A percentile compares a stretch with the other conserved stretches of the same genome.
These are phyloP conservation scores for Perizoma flavofasciatum DNA, from an alignment of 2,888 invertebrate genomes.

Conservation along the genomic window DNA sequence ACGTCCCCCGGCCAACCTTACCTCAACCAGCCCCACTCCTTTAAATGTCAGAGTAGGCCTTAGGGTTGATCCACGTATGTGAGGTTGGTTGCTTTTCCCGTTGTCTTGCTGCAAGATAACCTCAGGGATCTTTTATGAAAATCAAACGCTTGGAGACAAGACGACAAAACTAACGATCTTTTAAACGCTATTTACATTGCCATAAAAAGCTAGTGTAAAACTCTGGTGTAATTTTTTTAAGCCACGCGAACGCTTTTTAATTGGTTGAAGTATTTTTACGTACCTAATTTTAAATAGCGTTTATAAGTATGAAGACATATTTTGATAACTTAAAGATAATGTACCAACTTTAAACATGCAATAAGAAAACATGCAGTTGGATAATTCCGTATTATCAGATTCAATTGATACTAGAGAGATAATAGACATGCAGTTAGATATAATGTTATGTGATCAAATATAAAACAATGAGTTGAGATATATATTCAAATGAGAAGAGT, in stretches of 20 bases:
- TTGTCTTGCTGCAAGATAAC: slow-evolving; percentile 18
- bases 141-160: slow-evolving; percentile 11
- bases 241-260: too few relatives aligned
- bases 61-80: too few relatives aligned
- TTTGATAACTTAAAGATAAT: slow-evolving; percentile 13
- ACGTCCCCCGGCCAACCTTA: slow-evolving; percentile 14
- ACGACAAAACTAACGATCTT: slow-evolving; percentile 1
- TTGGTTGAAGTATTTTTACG: too few relatives aligned
- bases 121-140: slow-evolving; percentile 18
- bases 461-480: slow-evolving; percentile 10
- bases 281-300: too few relatives aligned
- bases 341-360: slow-evolving; percentile 17
- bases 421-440: slow-evolving; percentile 12
- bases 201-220: too few relatives aligned
- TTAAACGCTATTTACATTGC: too few relatives aligned
- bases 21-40: slow-evolving; percentile 9
- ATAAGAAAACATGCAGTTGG: slow-evolving; percentile 6
- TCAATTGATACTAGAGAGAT: slow-evolving; percentile 4
- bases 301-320: too few relatives aligned
- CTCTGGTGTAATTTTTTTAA: too few relatives aligned
- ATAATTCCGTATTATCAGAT: slow-evolving; percentile 5
- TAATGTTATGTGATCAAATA: slow-evolving; percentile 1
- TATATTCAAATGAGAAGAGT: not conserved
- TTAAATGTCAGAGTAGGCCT: slow-evolving; percentile 22
- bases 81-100: slow-evolving; percentile 14